Conservation (phyloP, 2,888 invertebrate species). For the Malachius bipustulatus region DNA sequence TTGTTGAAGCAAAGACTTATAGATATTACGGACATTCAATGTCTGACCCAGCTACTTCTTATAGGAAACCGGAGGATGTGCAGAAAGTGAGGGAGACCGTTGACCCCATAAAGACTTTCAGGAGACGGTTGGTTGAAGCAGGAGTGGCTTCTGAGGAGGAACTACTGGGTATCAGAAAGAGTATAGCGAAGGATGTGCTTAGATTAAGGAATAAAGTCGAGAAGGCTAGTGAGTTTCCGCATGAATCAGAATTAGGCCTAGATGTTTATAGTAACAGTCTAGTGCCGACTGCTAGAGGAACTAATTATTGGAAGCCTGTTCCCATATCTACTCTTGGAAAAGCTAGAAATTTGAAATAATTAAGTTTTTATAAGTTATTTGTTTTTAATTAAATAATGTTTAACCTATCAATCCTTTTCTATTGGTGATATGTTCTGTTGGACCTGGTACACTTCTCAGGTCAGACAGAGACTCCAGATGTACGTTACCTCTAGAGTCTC, state of each 20-base stretch:
- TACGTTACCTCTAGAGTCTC: too few species aligned
- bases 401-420: too few species aligned
- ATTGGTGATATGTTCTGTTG: too few species aligned
- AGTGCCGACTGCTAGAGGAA: slow-evolving; percentile 37
- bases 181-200: slow-evolving; percentile 70
- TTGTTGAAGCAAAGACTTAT: slow-evolving; percentile 69
- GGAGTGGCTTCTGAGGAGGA: slow-evolving; percentile 69
- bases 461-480: too few species aligned
- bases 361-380: too few species aligned
- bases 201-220: slow-evolving; percentile 55
- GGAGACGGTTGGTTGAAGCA: slow-evolving; percentile 61
- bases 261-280: slow-evolving; percentile 62
- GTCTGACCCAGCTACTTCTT: slow-evolving; percentile 96
- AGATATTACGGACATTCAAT: slow-evolving; percentile 89
- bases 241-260: slow-evolving; percentile 59
- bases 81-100: slow-evolving; percentile 83
- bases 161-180: slow-evolving; percentile 61
- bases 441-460: too few species aligned
- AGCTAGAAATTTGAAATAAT: too few species aligned
- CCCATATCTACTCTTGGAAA: too few species aligned
- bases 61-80: slow-evolving; percentile 81
- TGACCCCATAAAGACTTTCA: slow-evolving; percentile 87
- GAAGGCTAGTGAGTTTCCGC: slow-evolving; percentile 63
- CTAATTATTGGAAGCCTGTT: neutral
- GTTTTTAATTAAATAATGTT: too few species aligned